Base-by-base conservation (phyloP, 2,888 invertebrate genomes). In the Drosophila flavopinicola region DNA sequence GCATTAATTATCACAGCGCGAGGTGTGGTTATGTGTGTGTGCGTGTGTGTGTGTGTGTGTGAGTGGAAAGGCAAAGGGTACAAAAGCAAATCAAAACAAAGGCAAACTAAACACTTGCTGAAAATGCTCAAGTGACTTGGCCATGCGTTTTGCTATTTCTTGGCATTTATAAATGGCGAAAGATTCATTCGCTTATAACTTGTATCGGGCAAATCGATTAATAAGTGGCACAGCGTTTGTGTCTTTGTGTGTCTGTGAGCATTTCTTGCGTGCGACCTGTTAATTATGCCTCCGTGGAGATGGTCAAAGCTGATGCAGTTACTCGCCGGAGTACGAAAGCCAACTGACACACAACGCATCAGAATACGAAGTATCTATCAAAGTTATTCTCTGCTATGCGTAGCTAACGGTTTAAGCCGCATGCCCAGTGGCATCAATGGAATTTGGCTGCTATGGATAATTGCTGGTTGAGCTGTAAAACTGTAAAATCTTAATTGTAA, bases 141-240 rank as follows among this genome's bases (percentile, higher is more conserved):
- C 52, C 59, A 53, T 53, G 44, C 39, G 44, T 48, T 54, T 47
- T 23, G 32, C 37, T 42, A 29, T 38, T 20, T 37, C 47, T 35
- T 42, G 25, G 38, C 56, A 59, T 66, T 66, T 63, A 56, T 35
- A 51, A 60, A 64, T 38, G 42, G 42, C 30, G 33, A 66, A 51
- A 60, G 68, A 67, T 60, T 57, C 41, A 54, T 61, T 58, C 72
- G 54, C 23, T 63, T 58, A 23, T 52, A 59, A 58, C 32, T 65
- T 29, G 57, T 47, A 33, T 20, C 64, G 65, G 48, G 42, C 73
- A 82, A 87, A 82, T 87, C 73, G 85, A 75, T 85, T 82, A 69
- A 68, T 68, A 87, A 79, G 71, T 87, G 85, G 84, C 86, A 79
- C 87, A 83, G 39, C 63, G 48, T 57, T 60, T 71, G 56, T 51